Evolutionary conservation across 2,797 vertebrate species (phyloP), one percentile per base, ranked within the genome.

Genomic region (Ibycter americanus): DNA sequence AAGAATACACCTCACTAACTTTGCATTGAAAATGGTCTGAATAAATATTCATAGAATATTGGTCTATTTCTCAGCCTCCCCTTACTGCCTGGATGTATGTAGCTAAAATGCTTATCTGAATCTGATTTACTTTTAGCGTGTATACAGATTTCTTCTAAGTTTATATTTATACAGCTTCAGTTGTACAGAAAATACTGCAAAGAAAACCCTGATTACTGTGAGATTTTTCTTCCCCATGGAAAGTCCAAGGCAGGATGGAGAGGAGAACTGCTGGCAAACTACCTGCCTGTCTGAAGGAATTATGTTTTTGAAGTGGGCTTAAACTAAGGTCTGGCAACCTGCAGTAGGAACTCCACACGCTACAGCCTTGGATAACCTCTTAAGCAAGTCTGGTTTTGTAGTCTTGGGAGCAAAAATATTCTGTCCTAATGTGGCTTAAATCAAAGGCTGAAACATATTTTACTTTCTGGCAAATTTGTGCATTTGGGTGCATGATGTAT

Each of bases 391-490:
- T 89, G 65, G 46, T 65, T 96, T 91, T 96, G 38, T 90, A 91
- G 82, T 83, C 79, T 84, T 70, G 26, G 46, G 58, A 94, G 74
- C 47, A 83, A 86, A 93, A 92, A 55, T 94, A 47, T 76, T 92
- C 38, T 88, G 27, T 61, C 49, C 66, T 95, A 91, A 92, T 79
- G 89, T 92, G 58, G 95, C 94, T 93, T 96, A 91, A 92, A 96
- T 96, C 92, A 96, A 97, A 96, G 82, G 38, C 85, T 83, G 73
- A 79, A 93, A 85, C 15, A 96, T 93, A 32, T 87, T 96, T 87
- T 93, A 58, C 55, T 93, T 81, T 18, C 79, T 96, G 70, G 68
- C 72, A 72, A 56, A 66, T 89, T n/a, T 74, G 61, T 81, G 34
- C n/a, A 25, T 18, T 91, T 86, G 42, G 14, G 58, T 86, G 58